Base-by-base conservation (phyloP, 2,888 invertebrate genomes). In the Megastigmus dorsalis region DNA sequence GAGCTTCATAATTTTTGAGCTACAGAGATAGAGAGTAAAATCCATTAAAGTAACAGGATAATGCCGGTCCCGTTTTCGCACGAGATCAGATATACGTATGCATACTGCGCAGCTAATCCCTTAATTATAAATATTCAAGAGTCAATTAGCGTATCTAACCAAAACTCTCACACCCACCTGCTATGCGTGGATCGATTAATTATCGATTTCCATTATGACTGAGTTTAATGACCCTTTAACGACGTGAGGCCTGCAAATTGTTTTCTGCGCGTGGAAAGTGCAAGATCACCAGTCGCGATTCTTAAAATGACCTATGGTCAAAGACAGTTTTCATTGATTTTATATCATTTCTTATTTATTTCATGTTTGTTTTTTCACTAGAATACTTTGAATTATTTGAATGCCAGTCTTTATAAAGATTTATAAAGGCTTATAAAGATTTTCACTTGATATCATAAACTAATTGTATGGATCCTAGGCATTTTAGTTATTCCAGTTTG, bases 81-180 rank as follows among this genome's bases (percentile, higher is more conserved):
- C 15, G 15, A 54, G 60, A 60, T 60, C 59, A n/a, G n/a, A n/a
- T n/a, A n/a, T n/a, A n/a, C n/a, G 18, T 26, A 26, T 7, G n/a
- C 50, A 59, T 33, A n/a, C 48, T 10, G 48, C 50, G n/a, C 50
- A 20, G 59, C 69, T 66, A 59, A 74, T 65, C 78, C 78, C 65
- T 80, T 79, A 79, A 80, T 82, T 78, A 82, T 82, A 81, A 83
- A 84, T 83, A 84, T 84, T 81, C 80, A 83, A 79, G 79, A 80
- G 80, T 79, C 79, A 81, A 83, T 83, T 83, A 82, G 78, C 76
- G 78, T 78, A 74, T 70, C 74, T 72, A 59, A 65, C 75, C 60
- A 65, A 75, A 75, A 70, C 70, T 79, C 77, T 74, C 65, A 66
- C 59, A 72, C 77, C 65, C 65, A 76, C 62, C 54, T 74, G 66